These are phyloP conservation scores for Cremastobaeus sp. DNA, from an alignment of 2,888 invertebrate species.

Conservation along the genomic window DNA sequence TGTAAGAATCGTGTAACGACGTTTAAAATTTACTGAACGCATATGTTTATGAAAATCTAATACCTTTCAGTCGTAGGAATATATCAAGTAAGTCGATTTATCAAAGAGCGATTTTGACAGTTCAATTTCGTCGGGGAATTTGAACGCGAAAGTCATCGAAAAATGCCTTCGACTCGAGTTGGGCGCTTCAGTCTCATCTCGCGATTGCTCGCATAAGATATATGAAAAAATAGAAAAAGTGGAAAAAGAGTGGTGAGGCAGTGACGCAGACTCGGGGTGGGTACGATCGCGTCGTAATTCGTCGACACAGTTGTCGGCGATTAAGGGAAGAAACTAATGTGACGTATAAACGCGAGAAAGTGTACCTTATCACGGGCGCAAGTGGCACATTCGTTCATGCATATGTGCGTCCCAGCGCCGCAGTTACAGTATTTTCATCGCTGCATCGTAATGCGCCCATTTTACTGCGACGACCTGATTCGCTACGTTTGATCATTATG, in stretches of 20 bases:
- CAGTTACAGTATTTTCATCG: slow-evolving; percentile 53
- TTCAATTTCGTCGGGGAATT: slow-evolving; percentile 15
- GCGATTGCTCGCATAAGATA: slow-evolving; percentile 53
- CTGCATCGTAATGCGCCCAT: slow-evolving; percentile 54
- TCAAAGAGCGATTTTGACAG: slow-evolving; percentile 3
- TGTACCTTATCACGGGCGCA: slow-evolving; percentile 41
- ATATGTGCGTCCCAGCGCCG: slow-evolving; percentile 51
- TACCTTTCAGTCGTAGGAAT: not conserved
- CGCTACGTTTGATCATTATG: slow-evolving; percentile 41
- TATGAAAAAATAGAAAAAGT: slow-evolving; percentile 61
- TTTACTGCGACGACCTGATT: slow-evolving; percentile 60
- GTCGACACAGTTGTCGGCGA: slow-evolving; percentile 35
- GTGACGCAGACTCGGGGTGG: slow-evolving; percentile 60
- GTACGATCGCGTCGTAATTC: slow-evolving; percentile 41
- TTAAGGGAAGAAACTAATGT: slow-evolving; percentile 56
- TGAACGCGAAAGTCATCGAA: slow-evolving; percentile 46
- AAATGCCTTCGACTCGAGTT: slow-evolving; percentile 47
- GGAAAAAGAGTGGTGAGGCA: slow-evolving; percentile 49
- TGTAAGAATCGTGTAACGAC: too few species aligned
- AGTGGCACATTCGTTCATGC: slow-evolving; percentile 56
- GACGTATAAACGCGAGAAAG: slow-evolving; percentile 57
- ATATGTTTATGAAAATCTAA: not conserved
- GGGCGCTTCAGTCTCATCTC: slow-evolving; percentile 62
- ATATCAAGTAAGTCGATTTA: not conserved
- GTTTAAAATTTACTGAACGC: not conserved